Percentiles rank a stretch among this genome's conserved stretches.
phyloP scores from a whole-genome alignment of 2,113 vertebrate genomes.

The Murina feae region DNA sequence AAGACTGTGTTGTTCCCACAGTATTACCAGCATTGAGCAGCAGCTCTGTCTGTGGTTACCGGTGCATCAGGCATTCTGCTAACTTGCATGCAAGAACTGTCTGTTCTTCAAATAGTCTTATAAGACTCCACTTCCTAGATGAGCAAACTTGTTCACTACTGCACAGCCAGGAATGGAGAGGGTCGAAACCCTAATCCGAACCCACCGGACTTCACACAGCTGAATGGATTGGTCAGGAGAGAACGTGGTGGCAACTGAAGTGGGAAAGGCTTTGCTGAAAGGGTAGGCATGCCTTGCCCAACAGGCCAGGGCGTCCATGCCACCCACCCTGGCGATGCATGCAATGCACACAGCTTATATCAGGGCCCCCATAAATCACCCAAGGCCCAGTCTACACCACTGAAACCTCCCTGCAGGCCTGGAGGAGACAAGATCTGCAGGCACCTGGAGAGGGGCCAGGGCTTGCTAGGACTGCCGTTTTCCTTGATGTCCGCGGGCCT shows the following conservation, averaged over 20 bases:
- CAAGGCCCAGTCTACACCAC: background rate
- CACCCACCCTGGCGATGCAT: background rate
- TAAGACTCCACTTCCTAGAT: background rate
- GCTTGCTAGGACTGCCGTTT: background rate
- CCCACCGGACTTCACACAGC: background rate
- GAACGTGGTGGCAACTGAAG: background rate
- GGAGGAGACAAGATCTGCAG: background rate
- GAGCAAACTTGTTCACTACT: background rate
- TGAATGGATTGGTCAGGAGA: rapidly evolving
- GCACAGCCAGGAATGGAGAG: background rate
- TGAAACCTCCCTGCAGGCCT: background rate
- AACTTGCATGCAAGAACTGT: background rate
- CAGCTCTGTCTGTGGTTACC: background rate
- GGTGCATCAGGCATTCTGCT: background rate
- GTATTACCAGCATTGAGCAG: background rate
- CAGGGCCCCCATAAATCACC: rapidly evolving
- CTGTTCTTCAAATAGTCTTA: background rate
- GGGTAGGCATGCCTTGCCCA: rapidly evolving
- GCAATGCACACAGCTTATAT: rapidly evolving
- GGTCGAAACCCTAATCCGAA: background rate
- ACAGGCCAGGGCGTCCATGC: background rate
- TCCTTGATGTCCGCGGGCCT: background rate
- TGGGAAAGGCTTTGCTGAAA: background rate
- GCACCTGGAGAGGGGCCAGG: background rate
- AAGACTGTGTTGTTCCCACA: background rate